A percentile compares a stretch with the other conserved stretches of the same genome.
phyloP scores from a whole-genome alignment of 2,113 vertebrate genomes.

The Limnothrissa miodon region DNA sequence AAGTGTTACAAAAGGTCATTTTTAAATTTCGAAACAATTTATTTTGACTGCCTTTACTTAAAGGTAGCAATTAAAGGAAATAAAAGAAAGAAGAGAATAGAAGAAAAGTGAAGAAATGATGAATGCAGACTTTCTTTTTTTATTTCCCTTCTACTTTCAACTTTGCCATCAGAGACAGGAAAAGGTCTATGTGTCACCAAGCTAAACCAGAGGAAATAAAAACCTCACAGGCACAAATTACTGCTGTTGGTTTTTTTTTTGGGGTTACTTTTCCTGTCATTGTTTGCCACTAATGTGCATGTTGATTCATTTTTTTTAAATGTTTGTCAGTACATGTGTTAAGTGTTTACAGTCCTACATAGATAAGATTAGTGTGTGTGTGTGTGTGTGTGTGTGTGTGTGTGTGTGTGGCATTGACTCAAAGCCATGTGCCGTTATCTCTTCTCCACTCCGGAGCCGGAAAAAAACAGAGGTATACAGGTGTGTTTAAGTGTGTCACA shows the following conservation, averaged over 20 bases:
- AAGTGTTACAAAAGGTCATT: not conserved
- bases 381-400: not conserved
- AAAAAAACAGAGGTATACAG: not conserved
- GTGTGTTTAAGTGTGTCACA: constrained; percentile 1
- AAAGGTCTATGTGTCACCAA: not conserved
- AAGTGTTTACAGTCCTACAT: not conserved
- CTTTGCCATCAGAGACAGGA: not conserved
- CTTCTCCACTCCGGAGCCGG: not conserved
- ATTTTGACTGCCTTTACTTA: not conserved
- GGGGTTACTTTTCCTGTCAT: not conserved
- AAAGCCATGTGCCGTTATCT: constrained; percentile 6
- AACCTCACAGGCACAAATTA: not conserved
- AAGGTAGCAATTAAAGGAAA: not conserved
- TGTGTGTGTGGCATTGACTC: not conserved
- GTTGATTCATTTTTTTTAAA: not conserved
- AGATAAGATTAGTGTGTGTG: not conserved
- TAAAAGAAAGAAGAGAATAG: too few relatives aligned
- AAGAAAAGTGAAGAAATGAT: not conserved
- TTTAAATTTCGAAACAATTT: not conserved
- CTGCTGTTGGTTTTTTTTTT: not conserved
- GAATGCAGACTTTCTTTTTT: not conserved
- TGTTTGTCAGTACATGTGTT: not conserved
- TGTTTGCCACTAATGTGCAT: not conserved
- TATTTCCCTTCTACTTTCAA: not conserved
- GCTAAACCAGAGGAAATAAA: not conserved